These are phyloP conservation scores for Centropus bengalensis DNA, from an alignment of 2,113 vertebrate species.

Conservation along the genomic window DNA sequence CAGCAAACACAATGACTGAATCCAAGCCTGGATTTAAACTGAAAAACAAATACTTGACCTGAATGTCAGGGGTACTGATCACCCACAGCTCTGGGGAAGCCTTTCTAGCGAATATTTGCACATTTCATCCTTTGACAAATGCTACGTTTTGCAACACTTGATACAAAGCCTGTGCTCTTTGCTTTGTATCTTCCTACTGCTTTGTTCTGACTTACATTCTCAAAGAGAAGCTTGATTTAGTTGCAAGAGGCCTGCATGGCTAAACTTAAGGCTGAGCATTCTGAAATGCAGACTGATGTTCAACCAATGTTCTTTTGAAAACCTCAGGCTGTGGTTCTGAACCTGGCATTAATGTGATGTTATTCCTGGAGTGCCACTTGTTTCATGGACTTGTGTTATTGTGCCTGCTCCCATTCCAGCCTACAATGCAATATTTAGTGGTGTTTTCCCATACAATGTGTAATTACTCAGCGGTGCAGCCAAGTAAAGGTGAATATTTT, in stretches of 20 bases:
- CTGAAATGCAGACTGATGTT: not conserved
- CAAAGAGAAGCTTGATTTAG: not conserved
- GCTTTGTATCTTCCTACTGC: not conserved
- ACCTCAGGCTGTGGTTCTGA: constrained; percentile 22
- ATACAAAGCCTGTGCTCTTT: not conserved
- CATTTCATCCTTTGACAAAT: not conserved
- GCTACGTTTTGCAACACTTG: not conserved
- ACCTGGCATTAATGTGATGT: constrained; percentile 22
- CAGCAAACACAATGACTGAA: not conserved
- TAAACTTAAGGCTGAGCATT: not conserved
- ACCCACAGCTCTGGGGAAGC: not conserved
- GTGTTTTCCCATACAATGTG: not conserved
- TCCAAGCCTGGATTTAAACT: not conserved
- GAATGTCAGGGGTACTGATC: not conserved
- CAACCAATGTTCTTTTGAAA: constrained; percentile 38
- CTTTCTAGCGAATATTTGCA: not conserved
- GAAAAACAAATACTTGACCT: not conserved
- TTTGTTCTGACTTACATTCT: not conserved
- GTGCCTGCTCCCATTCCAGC: not conserved
- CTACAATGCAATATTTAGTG: not conserved
- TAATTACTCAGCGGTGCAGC: not conserved
- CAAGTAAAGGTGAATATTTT: not conserved
- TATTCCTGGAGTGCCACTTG: constrained; percentile 59
- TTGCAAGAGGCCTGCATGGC: not conserved
- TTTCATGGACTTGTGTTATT: not conserved